Evolutionary conservation across 2,888 invertebrate genomes (phyloP).

Genomic region (Cantharis lateralis): DNA sequence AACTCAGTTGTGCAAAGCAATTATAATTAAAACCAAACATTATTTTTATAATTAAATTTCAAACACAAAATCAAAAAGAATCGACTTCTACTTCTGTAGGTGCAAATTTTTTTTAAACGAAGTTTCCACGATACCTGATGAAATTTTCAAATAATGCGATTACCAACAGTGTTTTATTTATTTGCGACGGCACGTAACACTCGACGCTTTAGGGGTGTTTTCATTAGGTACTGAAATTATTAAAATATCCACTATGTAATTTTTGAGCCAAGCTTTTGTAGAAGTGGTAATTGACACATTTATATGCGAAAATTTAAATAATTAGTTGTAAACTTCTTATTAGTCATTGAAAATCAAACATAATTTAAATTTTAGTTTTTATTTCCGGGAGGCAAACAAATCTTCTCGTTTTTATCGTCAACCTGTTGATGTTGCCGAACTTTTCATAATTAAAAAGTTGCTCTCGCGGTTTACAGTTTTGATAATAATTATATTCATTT

Average conservation of each 20-base stretch:
- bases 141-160: neutral
- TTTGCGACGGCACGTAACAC: neutral
- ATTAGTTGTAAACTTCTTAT: neutral
- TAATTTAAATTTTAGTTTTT: neutral
- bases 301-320: neutral
- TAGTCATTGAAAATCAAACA: neutral
- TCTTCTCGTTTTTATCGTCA: neutral
- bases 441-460: neutral
- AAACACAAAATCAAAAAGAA: neutral
- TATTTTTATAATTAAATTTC: neutral
- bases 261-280: neutral
- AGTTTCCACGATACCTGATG: neutral
- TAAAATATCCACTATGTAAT: neutral
- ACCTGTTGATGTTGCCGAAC: neutral
- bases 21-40: neutral
- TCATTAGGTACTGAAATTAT: neutral
- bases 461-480: too few relatives aligned
- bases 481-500: too few relatives aligned
- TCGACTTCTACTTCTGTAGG: neutral
- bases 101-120: neutral
- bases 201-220: neutral
- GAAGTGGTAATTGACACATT: neutral
- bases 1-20: neutral
- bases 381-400: neutral
- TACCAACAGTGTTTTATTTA: neutral